Evolutionary conservation across 2,888 invertebrate genomes (phyloP).

Genomic region (Theodoxus fluviatilis): DNA sequence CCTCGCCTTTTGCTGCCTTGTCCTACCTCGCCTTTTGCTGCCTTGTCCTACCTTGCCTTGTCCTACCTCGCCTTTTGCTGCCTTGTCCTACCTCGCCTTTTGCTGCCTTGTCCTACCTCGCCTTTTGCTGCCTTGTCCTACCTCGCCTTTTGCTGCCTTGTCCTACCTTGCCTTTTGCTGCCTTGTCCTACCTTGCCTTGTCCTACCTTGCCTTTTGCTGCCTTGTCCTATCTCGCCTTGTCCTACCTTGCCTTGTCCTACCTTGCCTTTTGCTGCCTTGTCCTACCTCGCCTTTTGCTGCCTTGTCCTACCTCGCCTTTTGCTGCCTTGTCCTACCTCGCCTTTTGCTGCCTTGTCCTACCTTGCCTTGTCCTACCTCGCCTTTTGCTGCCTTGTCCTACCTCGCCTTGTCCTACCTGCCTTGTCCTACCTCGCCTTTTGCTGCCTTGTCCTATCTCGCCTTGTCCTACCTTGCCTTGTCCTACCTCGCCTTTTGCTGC

Average conservation of each 20-base stretch:
- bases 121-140: too few species aligned
- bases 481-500: neutral
- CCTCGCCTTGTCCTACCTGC: conserved; percentile 8
- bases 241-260: neutral
- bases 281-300: neutral
- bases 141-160: too few species aligned
- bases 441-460: conserved; percentile 6
- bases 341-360: neutral
- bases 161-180: too few species aligned
- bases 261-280: neutral
- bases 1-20: too few species aligned
- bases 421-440: neutral
- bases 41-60: too few species aligned
- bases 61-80: too few species aligned
- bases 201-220: too few species aligned
- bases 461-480: conserved; percentile 1
- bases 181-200: too few species aligned
- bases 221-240: neutral
- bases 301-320: neutral
- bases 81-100: too few species aligned
- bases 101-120: too few species aligned
- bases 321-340: neutral
- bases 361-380: neutral
- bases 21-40: too few species aligned
- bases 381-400: neutral